A percentile compares a stretch with the other conserved stretches of the same genome.
These are phyloP conservation scores for Oscheius sp. DNA, from an alignment of 1,140 invertebrate genomes.

Conservation along the genomic window DNA sequence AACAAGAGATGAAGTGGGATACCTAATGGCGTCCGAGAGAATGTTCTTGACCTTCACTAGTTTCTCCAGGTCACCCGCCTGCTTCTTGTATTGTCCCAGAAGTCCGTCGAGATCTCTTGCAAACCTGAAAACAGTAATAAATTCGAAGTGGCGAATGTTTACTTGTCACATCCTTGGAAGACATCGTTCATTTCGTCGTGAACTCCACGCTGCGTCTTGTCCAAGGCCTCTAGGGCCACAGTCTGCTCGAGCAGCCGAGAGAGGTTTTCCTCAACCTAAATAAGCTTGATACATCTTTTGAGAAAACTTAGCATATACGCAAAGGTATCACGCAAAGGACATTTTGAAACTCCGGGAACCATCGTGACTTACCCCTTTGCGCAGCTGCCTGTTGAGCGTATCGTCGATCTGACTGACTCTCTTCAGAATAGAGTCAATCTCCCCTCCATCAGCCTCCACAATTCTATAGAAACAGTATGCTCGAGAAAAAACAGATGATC, in stretches of 20 bases:
- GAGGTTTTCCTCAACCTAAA: conserved; percentile 58
- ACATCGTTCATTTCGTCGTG: conserved; percentile 35
- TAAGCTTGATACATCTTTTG: neutral
- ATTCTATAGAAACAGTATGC: neutral
- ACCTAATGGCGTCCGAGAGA: conserved; percentile 9
- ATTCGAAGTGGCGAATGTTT: neutral
- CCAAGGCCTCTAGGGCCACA: conserved; percentile 52
- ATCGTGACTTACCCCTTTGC: conserved; percentile 34
- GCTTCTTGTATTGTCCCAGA: neutral
- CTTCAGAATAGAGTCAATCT: conserved; percentile 20
- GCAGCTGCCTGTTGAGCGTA: conserved; percentile 37
- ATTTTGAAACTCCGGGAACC: neutral
- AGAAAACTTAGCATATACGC: neutral
- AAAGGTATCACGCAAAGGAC: neutral
- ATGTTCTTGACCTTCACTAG: neutral
- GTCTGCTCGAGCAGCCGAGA: conserved; percentile 56
- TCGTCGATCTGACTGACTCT: conserved; percentile 36
- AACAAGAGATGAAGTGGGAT: neutral
- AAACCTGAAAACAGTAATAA: neutral
- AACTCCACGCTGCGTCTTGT: conserved; percentile 40
- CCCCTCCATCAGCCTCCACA: neutral
- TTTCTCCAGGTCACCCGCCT: neutral
- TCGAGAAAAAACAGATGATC: neutral
- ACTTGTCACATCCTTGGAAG: conserved; percentile 22
- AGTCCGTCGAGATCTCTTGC: neutral